Conservation (phyloP, 2,113 vertebrate genomes). For the Coptodon rendalli region DNA sequence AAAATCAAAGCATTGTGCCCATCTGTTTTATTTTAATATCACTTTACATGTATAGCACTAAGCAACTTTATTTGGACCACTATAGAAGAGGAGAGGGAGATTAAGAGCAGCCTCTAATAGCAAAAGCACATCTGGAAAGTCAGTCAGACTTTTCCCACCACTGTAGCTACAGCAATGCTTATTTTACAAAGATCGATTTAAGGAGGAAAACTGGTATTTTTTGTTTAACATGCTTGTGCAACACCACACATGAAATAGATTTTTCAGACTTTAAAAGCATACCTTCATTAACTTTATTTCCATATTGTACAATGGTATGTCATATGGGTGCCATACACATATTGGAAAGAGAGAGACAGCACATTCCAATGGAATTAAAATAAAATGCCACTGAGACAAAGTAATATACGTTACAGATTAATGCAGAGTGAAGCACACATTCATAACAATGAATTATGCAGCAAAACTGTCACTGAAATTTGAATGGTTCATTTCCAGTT, state of each 20-base stretch:
- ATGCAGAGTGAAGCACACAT: background rate
- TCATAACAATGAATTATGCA: background rate
- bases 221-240: background rate
- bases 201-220: background rate
- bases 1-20: background rate
- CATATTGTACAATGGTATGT: background rate
- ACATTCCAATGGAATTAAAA: background rate
- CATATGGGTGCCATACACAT: background rate
- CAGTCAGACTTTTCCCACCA: background rate
- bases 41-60: background rate
- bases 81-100: background rate
- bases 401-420: background rate
- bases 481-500: background rate
- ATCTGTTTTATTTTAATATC: conserved; percentile 16
- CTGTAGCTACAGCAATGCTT: background rate
- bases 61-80: background rate
- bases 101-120: background rate
- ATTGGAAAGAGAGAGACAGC: background rate
- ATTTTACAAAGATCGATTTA: background rate
- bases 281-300: background rate
- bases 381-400: background rate
- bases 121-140: background rate
- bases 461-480: background rate
- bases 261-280: background rate
- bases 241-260: background rate